Evolutionary conservation across 2,888 invertebrate genomes (phyloP), one percentile per base, ranked within the genome.

Genomic region (Ernsta delagoae): DNA sequence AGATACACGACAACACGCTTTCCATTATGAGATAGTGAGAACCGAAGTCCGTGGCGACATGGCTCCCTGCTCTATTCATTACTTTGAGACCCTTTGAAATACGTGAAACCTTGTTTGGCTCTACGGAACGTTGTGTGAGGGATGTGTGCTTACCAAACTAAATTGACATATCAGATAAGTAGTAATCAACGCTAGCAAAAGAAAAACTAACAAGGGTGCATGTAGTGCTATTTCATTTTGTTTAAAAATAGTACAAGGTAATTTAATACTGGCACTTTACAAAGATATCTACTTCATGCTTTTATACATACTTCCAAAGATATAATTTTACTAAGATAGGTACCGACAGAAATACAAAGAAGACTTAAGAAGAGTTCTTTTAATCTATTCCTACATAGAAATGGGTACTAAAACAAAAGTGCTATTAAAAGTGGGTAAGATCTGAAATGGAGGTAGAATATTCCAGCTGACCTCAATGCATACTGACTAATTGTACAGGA

Each of bases 1-100:
- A 85, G 83, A 85, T 84, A 86, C 81, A 83, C 76, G 85, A 83
- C 81, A 84, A 86, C 82, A 83, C 84, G 84, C 84, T 64, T 36
- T 65, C 69, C 69, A 64, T 64, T 63, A 59, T 59, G 63, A 53
- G 63, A 63, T 50, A 59, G 57, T 59, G 65, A 45, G 57, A 45
- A 56, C 54, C 39, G 57, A 65, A 48, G 50, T 11, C 50, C 43
- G 43, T 12, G n/a, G 48, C 11, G 9, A 5, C 45, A 45, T 62
- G 56, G 57, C 34, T 43, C 24, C 57, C 45, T 16, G 54, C 45
- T 39, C 57, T 41, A 68, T 57, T 68, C 62, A 68, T 62, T 62
- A 68, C 62, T 57, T 62, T 57, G 41, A n/a, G 60, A 11, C 56
- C 53, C 48, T 62, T 68, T 62, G 48, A 57, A 54, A 68, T 62